Percentiles rank a stretch among this genome's conserved stretches.
Conservation (phyloP, 1,140 invertebrate species). For the Drosophila sturtevanti region DNA sequence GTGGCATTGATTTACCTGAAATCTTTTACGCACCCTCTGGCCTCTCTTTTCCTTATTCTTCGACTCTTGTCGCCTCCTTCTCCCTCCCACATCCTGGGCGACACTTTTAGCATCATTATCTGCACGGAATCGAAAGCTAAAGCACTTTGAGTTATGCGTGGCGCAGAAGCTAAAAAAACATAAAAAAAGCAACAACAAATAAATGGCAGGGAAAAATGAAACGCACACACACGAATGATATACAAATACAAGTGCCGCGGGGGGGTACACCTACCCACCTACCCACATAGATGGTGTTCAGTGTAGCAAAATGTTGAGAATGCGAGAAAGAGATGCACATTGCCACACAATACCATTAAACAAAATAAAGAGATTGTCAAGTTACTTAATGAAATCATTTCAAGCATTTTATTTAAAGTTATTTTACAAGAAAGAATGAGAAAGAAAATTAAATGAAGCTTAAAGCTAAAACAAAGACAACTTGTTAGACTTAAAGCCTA, state of each 20-base stretch:
- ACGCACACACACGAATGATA: constrained; percentile 31
- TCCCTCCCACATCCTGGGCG: constrained; percentile 29
- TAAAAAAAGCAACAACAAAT: constrained; percentile 62
- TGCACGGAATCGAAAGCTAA: constrained; percentile 66
- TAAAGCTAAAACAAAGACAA: not conserved
- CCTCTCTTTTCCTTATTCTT: not conserved
- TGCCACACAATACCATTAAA: not conserved
- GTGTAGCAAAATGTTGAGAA: not conserved
- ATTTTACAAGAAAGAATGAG: not conserved
- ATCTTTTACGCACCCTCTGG: constrained; percentile 20
- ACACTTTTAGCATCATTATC: constrained; percentile 79
- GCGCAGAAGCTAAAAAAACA: constrained; percentile 71
- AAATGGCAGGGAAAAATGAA: constrained; percentile 68
- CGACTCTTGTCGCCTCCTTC: not conserved
- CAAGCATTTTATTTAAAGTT: not conserved
- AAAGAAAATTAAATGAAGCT: not conserved
- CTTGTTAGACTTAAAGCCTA: not conserved
- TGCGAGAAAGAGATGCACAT: constrained; percentile 22
- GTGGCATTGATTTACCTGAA: constrained; percentile 62
- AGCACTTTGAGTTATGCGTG: constrained; percentile 75
- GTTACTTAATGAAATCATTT: constrained; percentile 5
- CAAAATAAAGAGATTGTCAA: constrained; percentile 21
- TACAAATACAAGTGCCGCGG: constrained; percentile 14
- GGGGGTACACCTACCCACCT: not conserved
- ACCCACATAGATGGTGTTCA: too few species aligned